These are phyloP conservation scores for Muraenolepis orangiensis DNA, from an alignment of 2,797 vertebrate genomes.

Conservation along the genomic window DNA sequence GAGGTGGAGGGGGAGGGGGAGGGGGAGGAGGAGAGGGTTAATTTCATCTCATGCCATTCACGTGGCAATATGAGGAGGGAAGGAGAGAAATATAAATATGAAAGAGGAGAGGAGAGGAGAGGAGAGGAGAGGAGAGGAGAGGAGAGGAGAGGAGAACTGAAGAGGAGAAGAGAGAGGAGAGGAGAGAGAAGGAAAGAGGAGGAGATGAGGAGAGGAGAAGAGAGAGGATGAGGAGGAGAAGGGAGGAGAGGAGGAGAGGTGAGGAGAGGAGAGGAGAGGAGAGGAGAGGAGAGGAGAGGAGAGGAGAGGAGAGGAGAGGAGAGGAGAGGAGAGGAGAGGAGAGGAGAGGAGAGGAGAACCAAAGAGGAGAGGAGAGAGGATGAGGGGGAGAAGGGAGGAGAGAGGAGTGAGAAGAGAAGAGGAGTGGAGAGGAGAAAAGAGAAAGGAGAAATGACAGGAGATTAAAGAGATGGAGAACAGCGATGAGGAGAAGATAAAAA, in stretches of 20 bases:
- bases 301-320: background rate
- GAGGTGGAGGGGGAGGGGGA: background rate
- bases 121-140: background rate
- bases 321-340: background rate
- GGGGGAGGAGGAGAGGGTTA: background rate
- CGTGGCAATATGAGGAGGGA: background rate
- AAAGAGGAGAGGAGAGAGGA: background rate
- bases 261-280: background rate
- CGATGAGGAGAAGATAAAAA: conserved; percentile 6
- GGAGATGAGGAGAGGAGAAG: background rate
- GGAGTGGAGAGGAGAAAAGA: background rate
- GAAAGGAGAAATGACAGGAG: background rate
- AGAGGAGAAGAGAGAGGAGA: conserved; percentile 2
- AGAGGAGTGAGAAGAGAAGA: background rate
- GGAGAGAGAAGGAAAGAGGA: background rate
- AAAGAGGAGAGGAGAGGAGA: background rate
- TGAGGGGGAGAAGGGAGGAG: background rate
- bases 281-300: background rate
- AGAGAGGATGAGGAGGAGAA: background rate
- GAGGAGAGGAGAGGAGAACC: background rate
- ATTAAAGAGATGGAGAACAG: background rate
- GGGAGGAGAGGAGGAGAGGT: background rate
- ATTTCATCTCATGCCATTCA: background rate
- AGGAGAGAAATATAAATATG: background rate
- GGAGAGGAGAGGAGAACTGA: background rate